Evolutionary conservation across 35 echinoderm and acorn worm genomes (phyloP), one percentile per base, ranked within the genome.

Genomic region (Apostichopus parvimensis): DNA sequence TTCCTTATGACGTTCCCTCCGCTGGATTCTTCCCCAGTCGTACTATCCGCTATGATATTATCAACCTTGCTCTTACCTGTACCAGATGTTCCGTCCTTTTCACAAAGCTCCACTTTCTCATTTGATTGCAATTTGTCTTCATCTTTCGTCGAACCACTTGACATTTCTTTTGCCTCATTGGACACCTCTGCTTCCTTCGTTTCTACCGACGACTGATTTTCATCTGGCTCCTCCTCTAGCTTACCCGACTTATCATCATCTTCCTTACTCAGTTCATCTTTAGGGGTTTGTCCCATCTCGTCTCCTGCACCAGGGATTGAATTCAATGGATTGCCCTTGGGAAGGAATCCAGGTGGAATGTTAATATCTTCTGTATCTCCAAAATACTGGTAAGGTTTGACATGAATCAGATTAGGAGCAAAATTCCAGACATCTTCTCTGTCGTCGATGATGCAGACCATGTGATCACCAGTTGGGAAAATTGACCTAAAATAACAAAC

Each of bases 381-480:
- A 93, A 99, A 99, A 87, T 94, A 99, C 52, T 90, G 93, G 92
- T 94, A 99, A 25, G 97, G 95, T 28, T 92, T 94, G 6, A 99
- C 97, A 55, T 94, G 92, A 52, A 99, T 93, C 66, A 99, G 45
- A 76, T 96, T 99, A 52, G 96, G 93, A 17, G 93, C 93, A 89
- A 88, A 94, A 77, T 92, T 94, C 95, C 92, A 96, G 9, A 96
- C 93, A 78, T 95, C 93, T 65, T 96, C 97, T 82, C 97, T 84
- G 70, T 99, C 97, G 79, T 99, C 95, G 58, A 96, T 99, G 92
- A 99, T 99, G 89, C 93, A 94, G 25, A 98, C 97, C 97, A 99
- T 96, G 26, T 94, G 92, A 86, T 99, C 97, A 77, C 97, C 97
- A 90, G 95, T 79, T 2, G 97, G 97, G 54, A 99, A 99, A 23